phyloP scores from a whole-genome alignment of 2,888 invertebrate genomes.

The Amphimallon solstitiale region DNA sequence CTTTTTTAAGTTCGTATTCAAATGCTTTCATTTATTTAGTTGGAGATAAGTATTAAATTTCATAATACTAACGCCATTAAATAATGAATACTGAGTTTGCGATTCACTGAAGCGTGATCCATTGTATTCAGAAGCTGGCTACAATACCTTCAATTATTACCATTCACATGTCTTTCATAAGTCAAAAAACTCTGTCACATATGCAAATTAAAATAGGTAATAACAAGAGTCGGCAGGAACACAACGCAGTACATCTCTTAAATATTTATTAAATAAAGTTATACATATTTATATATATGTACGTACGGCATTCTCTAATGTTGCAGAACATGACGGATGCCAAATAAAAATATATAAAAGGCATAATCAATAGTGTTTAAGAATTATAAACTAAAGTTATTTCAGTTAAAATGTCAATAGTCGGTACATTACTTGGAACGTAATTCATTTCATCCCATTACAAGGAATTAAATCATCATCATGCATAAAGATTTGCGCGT shows the following conservation, averaged over 20 bases:
- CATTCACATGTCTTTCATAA: conserved; percentile 14
- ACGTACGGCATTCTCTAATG: no score
- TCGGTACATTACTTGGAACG: not conserved
- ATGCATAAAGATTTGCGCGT: conserved; percentile 17
- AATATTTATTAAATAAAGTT: not conserved
- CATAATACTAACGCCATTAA: not conserved
- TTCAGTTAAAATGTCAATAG: no score
- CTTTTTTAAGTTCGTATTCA: no score
- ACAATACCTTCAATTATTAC: conserved; percentile 16
- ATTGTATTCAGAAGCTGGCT: conserved; percentile 18
- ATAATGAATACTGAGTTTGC: conserved; percentile 1
- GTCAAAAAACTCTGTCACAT: conserved; percentile 9
- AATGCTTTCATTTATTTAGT: not conserved
- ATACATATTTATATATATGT: no score
- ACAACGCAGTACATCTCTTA: not conserved
- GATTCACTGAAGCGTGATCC: conserved; percentile 7
- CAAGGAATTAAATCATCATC: conserved; percentile 24
- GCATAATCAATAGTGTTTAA: no score
- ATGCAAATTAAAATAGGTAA: conserved; percentile 3
- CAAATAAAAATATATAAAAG: no score
- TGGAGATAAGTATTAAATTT: conserved; percentile 5
- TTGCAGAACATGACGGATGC: no score
- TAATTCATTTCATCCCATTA: conserved; percentile 1
- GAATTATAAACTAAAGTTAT: no score
- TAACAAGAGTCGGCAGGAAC: not conserved